Conservation (phyloP, 2,888 invertebrate species). For the Sminthurinus aureus region DNA sequence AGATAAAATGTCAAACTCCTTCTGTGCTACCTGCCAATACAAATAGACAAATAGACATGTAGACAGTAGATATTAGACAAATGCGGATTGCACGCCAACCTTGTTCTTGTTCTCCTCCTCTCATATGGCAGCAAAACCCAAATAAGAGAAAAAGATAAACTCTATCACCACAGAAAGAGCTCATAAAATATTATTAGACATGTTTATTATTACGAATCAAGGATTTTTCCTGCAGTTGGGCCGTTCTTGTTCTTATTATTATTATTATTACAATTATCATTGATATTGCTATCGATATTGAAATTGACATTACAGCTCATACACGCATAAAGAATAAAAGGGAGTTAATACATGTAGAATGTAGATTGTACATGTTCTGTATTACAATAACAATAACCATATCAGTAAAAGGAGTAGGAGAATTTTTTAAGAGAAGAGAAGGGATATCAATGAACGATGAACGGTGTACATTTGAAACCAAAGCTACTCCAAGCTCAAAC, state of each 20-base stretch:
- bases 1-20: conserved; percentile 1
- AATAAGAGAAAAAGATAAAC: too few relatives aligned
- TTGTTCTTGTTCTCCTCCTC: too few relatives aligned
- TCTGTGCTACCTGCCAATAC: neutral
- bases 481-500: too few relatives aligned
- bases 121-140: too few relatives aligned
- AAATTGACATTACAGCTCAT: too few relatives aligned
- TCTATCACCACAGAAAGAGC: too few relatives aligned
- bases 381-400: neutral
- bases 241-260: too few relatives aligned
- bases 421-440: neutral
- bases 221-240: neutral
- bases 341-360: neutral
- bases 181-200: conserved; percentile 33
- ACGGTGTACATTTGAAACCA: too few relatives aligned
- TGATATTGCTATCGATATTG: neutral
- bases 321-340: neutral
- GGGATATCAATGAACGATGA: too few relatives aligned
- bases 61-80: neutral
- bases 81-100: neutral
- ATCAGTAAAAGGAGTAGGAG: neutral
- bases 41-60: neutral
- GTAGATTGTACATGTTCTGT: neutral
- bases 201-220: conserved; percentile 22
- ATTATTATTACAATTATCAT: neutral